A percentile compares a stretch with the other conserved stretches of the same genome.
Evolutionary conservation across 2,888 invertebrate species (phyloP).

Genomic region (Hemaris fuciformis): DNA sequence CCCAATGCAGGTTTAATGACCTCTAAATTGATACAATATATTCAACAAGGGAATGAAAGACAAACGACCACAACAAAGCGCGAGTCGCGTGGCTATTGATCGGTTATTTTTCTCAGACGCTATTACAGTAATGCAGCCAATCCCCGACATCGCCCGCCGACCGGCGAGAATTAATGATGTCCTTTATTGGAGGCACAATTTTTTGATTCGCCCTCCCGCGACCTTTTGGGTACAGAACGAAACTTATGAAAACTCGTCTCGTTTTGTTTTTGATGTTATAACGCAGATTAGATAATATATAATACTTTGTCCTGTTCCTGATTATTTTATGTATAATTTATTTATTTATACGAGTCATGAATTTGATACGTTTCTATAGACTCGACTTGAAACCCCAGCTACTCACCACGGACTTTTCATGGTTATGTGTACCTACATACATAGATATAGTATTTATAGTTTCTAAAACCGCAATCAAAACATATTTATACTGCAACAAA

Average conservation of each 20-base stretch:
- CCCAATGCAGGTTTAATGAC: constrained; percentile 17
- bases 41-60: constrained; percentile 21
- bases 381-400: too few relatives aligned
- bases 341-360: too few relatives aligned
- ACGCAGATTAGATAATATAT: too few relatives aligned
- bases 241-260: background rate
- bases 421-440: too few relatives aligned
- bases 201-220: constrained; percentile 77
- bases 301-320: too few relatives aligned
- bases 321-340: too few relatives aligned
- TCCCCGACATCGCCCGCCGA: constrained; percentile 56
- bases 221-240: constrained; percentile 20
- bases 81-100: constrained; percentile 56
- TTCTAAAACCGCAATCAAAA: too few relatives aligned
- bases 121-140: constrained; percentile 66
- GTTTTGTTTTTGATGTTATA: background rate
- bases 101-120: constrained; percentile 51
- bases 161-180: constrained; percentile 85
- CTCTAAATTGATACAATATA: too few relatives aligned
- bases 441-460: too few relatives aligned
- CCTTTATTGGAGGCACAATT: constrained; percentile 87
- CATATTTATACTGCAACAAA: too few relatives aligned
- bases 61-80: constrained; percentile 38
- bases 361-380: too few relatives aligned
- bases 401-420: too few relatives aligned